These are phyloP conservation scores for Heliocidaris tuberculata DNA, from an alignment of 35 echinoderm and acorn worm species.

Conservation along the genomic window DNA sequence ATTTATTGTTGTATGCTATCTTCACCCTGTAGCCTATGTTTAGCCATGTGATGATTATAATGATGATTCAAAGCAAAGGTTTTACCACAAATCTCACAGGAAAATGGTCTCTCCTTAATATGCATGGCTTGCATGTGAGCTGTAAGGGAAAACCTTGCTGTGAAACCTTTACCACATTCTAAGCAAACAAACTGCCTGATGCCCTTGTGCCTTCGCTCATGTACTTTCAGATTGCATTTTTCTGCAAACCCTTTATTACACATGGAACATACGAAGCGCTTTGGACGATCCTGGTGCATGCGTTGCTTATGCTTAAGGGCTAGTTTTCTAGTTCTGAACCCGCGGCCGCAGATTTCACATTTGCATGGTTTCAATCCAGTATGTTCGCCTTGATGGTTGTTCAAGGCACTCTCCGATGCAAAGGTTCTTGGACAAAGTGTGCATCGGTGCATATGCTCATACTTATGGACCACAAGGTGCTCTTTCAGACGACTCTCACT, in stretches of 20 bases:
- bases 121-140: neutral
- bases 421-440: neutral
- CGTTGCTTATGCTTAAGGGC: neutral
- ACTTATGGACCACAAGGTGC: neutral
- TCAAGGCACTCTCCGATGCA: neutral
- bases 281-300: neutral
- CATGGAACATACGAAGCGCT: neutral
- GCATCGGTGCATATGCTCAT: neutral
- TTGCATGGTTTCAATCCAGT: neutral
- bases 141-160: neutral
- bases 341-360: neutral
- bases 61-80: neutral
- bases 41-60: neutral
- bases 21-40: neutral
- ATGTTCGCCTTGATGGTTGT: slow-evolving; percentile 17
- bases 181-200: slow-evolving; percentile 30
- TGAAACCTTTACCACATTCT: neutral
- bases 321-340: neutral
- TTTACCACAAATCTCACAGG: neutral
- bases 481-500: neutral
- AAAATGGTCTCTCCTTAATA: neutral
- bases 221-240: slow-evolving; percentile 14
- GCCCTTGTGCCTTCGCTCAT: slow-evolving; percentile 14
- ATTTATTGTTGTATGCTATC: neutral
- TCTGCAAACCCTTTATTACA: neutral